Evolutionary conservation across 1,140 invertebrate species (phyloP).

Genomic region (Protaetia brevitarsis): DNA sequence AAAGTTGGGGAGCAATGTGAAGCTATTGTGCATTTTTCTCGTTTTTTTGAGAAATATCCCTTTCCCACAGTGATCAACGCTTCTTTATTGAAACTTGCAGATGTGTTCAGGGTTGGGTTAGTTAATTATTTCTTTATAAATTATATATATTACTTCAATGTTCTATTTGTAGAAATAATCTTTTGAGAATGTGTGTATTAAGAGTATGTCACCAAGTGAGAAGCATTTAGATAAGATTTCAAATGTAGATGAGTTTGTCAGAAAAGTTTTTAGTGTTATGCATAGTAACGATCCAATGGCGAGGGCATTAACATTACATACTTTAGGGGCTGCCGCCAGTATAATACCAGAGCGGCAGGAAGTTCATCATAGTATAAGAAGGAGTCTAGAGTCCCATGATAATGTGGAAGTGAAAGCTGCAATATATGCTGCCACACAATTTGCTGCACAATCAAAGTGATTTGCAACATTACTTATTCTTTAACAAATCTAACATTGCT

Average conservation of each 20-base stretch:
- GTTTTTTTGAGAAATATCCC: conserved; percentile 94
- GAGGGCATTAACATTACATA: conserved; percentile 82
- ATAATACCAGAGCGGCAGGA: conserved; percentile 92
- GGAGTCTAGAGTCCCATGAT: conserved; percentile 91
- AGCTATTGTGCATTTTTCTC: conserved; percentile 91
- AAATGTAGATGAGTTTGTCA: conserved; percentile 93
- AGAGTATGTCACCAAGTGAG: conserved; percentile 90
- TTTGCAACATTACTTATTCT: no score
- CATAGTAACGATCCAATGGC: conserved; percentile 97
- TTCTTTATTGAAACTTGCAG: conserved; percentile 89
- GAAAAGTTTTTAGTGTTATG: conserved; percentile 90
- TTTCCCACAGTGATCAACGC: conserved; percentile 98
- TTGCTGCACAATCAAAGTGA: conserved; percentile 91
- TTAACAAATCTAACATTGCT: no score
- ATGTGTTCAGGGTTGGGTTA: conserved; percentile 88
- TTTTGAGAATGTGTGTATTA: conserved; percentile 89
- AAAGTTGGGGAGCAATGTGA: conserved; percentile 95
- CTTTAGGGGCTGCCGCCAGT: conserved; percentile 85
- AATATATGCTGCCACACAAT: conserved; percentile 90
- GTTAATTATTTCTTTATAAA: conserved; percentile 25
- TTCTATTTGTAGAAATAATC: conserved; percentile 66
- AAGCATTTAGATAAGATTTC: conserved; percentile 96
- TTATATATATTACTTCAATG: conserved; percentile 31
- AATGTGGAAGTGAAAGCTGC: conserved; percentile 93
- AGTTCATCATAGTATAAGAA: conserved; percentile 91